phyloP scores from a whole-genome alignment of 2,888 invertebrate species.

The Conops quadrifasciatus region DNA sequence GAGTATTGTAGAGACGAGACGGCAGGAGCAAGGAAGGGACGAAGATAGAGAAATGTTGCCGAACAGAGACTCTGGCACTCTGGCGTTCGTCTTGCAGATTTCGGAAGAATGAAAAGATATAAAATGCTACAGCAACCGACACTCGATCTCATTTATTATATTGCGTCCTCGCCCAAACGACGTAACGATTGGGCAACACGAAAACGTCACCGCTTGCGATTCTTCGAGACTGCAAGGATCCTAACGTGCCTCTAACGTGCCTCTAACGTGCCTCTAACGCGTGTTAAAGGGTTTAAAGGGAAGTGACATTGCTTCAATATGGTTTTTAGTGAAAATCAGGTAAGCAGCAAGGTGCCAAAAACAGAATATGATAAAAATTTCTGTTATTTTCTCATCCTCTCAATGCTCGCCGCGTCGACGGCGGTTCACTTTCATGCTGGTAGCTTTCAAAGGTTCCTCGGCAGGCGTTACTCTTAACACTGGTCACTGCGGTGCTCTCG shows the following conservation, averaged over 20 bases:
- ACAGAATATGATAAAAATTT: too few species aligned
- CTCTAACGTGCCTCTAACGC: too few species aligned
- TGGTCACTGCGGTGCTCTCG: constrained; percentile 47
- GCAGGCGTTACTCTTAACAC: constrained; percentile 52
- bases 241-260: too few species aligned
- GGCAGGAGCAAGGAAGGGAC: not conserved
- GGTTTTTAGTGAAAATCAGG: too few species aligned
- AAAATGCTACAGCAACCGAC: constrained; percentile 37
- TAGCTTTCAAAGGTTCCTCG: constrained; percentile 31
- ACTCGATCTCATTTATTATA: constrained; percentile 34
- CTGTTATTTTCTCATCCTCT: not conserved
- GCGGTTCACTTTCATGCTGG: not conserved
- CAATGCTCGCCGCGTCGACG: constrained; percentile 25
- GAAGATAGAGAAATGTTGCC: not conserved
- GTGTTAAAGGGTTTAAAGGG: too few species aligned
- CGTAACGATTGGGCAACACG: constrained; percentile 6
- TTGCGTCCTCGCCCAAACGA: constrained; percentile 37
- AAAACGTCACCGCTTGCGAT: too few species aligned
- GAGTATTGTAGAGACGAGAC: not conserved
- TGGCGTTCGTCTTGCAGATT: constrained; percentile 17
- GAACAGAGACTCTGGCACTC: constrained; percentile 19
- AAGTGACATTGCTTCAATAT: too few species aligned
- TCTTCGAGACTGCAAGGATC: too few species aligned
- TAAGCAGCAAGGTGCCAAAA: too few species aligned
- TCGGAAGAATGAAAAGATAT: constrained; percentile 38